Conservation (phyloP, 2,888 invertebrate species). For the Stenodera caucasica region DNA sequence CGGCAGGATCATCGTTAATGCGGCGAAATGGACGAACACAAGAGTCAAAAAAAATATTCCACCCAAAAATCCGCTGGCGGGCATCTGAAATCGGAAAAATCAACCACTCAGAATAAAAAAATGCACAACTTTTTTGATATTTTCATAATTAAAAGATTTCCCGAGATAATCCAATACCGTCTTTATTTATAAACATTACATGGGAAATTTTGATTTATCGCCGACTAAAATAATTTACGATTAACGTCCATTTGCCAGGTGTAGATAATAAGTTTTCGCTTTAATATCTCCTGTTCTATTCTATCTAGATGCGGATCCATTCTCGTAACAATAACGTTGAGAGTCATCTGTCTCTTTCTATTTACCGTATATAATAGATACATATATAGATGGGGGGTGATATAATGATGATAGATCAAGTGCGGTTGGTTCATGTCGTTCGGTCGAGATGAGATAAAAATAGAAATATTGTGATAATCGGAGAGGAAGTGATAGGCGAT, state of each 20-base stretch:
- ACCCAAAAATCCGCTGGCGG: constrained; percentile 43
- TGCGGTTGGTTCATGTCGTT: constrained; percentile 16
- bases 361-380: background rate
- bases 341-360: constrained; percentile 18
- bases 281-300: background rate
- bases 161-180: background rate
- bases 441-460: constrained; percentile 39
- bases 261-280: background rate
- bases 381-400: background rate
- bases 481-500: constrained; percentile 50
- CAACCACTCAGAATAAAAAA: too few species aligned
- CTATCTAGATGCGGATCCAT: background rate
- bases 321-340: constrained; percentile 8
- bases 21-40: constrained; percentile 47
- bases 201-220: background rate
- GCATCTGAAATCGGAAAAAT: constrained; percentile 50
- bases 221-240: background rate
- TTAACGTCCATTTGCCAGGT: background rate
- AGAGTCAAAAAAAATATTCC: constrained; percentile 46
- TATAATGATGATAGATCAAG: background rate
- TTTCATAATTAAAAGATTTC: background rate
- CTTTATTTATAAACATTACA: background rate
- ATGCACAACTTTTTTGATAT: background rate
- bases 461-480: constrained; percentile 49
- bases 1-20: constrained; percentile 52